phyloP scores from a whole-genome alignment of 2,113 vertebrate genomes.

The Mirza zaza region DNA sequence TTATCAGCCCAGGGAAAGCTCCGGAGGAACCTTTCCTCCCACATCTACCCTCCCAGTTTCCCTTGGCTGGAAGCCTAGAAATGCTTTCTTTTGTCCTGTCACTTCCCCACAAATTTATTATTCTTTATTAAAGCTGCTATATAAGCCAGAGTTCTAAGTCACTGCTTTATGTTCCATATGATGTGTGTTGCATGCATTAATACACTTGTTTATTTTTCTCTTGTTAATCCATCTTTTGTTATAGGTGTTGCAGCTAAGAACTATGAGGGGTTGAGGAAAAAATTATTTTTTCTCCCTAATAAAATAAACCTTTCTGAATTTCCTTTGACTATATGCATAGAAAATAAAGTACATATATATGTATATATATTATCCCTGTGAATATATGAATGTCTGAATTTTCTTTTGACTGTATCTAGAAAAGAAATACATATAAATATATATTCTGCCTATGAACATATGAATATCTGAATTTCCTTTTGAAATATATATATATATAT shows the following conservation, averaged over 20 bases:
- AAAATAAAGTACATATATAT: neutral
- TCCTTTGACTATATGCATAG: neutral
- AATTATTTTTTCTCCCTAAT: neutral
- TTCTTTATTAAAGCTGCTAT: neutral
- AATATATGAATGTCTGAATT: neutral
- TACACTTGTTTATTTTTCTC: neutral
- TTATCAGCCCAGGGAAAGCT: neutral
- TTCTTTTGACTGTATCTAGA: neutral
- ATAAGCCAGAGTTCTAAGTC: neutral
- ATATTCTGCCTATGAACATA: neutral
- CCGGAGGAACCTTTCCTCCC: neutral
- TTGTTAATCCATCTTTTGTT: neutral
- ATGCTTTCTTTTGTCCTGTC: neutral
- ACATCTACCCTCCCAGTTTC: neutral
- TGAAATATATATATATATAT: neutral
- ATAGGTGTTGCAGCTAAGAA: neutral
- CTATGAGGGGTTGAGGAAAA: neutral
- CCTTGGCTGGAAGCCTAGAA: neutral
- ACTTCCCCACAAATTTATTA: neutral
- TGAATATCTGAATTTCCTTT: neutral
- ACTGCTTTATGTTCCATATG: neutral
- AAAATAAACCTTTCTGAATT: neutral
- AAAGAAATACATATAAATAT: neutral
- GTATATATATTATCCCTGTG: neutral
- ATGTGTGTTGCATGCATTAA: neutral